phyloP scores from a whole-genome alignment of 2,888 invertebrate genomes.

The Harmothoe impar region DNA sequence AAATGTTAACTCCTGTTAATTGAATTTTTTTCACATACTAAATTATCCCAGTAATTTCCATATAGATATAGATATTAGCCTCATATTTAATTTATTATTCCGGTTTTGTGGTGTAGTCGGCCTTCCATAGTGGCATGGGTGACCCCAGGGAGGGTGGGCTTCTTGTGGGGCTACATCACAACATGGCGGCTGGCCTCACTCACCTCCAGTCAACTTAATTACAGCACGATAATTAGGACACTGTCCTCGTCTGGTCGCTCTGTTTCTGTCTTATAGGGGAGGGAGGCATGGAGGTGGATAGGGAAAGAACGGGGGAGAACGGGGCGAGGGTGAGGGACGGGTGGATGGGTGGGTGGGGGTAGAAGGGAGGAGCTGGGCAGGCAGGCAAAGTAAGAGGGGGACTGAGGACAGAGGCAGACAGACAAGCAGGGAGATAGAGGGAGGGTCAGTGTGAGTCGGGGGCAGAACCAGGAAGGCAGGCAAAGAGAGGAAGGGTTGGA shows the following conservation, averaged over 20 bases:
- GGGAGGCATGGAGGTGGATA: too few species aligned
- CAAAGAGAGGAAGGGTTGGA: not conserved
- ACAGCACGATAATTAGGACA: slow-evolving; percentile 39
- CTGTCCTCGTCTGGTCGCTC: slow-evolving; percentile 4
- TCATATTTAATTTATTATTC: too few species aligned
- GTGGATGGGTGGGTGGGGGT: too few species aligned
- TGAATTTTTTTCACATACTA: too few species aligned
- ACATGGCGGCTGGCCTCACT: slow-evolving; percentile 45
- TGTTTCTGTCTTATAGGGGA: not conserved
- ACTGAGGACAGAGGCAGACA: too few species aligned
- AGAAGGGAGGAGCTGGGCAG: too few species aligned
- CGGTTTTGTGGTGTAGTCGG: not conserved
- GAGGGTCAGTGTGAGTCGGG: not conserved
- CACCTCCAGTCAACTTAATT: slow-evolving; percentile 56
- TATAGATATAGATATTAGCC: too few species aligned
- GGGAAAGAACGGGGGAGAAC: not conserved
- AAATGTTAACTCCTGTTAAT: too few species aligned
- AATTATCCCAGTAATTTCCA: too few species aligned
- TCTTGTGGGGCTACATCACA: slow-evolving; percentile 35
- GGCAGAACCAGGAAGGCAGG: not conserved
- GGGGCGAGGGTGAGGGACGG: not conserved
- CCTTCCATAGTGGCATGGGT: not conserved
- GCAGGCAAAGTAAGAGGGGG: too few species aligned
- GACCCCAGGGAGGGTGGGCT: not conserved
- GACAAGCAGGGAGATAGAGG: too few species aligned